Percentiles rank a stretch among this genome's conserved stretches.
Conservation (phyloP, 1,140 invertebrate genomes). For the Meloidogyne exigua region DNA sequence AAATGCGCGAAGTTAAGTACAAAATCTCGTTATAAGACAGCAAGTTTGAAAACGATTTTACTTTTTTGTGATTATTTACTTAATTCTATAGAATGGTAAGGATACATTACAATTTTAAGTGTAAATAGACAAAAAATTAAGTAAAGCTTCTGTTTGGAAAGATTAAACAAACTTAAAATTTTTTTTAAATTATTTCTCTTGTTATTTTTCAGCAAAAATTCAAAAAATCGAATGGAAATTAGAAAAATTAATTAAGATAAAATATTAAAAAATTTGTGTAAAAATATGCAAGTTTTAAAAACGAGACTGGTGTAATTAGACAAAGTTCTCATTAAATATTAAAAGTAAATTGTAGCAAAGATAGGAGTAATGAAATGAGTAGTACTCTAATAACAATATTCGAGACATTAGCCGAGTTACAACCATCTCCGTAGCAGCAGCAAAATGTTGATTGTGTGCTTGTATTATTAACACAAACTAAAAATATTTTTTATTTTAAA, state of each 20-base stretch:
- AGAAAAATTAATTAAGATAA: too few species aligned
- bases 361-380: not conserved
- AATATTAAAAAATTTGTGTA: too few species aligned
- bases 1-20: not conserved
- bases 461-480: constrained; percentile 13
- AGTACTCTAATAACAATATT: not conserved
- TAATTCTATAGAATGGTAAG: not conserved
- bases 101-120: not conserved
- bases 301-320: too few species aligned
- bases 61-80: not conserved
- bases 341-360: too few species aligned
- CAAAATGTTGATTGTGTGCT: constrained; percentile 16
- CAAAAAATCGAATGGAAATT: too few species aligned
- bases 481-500: not conserved
- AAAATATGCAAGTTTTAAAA: too few species aligned
- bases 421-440: constrained; percentile 22
- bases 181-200: too few species aligned
- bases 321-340: too few species aligned
- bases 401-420: constrained; percentile 15
- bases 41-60: not conserved
- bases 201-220: too few species aligned
- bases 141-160: not conserved
- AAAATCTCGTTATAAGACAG: not conserved
- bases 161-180: not conserved
- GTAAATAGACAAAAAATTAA: not conserved